A percentile compares a stretch with the other conserved stretches of the same genome.
phyloP scores from a whole-genome alignment of 1,140 invertebrate genomes.

The Drosophila lini region DNA sequence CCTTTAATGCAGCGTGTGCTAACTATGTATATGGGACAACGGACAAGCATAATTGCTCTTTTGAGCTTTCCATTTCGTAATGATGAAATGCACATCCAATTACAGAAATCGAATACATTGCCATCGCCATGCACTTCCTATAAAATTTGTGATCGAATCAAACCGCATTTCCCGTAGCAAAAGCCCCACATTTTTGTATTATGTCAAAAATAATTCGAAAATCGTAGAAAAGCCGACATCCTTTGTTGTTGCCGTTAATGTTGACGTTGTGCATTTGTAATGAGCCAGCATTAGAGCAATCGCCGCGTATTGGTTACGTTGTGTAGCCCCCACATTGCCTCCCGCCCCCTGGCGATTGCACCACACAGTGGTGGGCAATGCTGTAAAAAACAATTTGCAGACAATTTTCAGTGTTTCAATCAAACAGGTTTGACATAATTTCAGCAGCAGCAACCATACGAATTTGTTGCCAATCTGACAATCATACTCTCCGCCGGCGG shows the following conservation, averaged over 20 bases:
- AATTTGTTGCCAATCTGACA: conserved; percentile 47
- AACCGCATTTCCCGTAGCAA: conserved; percentile 12
- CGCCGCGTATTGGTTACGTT: conserved; percentile 34
- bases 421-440: conserved; percentile 78
- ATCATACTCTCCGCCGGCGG: conserved; percentile 10
- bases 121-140: conserved; percentile 4
- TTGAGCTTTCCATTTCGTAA: conserved; percentile 20
- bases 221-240: conserved; percentile 36
- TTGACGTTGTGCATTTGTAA: conserved; percentile 52
- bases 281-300: conserved; percentile 54
- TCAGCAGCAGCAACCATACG: conserved; percentile 27
- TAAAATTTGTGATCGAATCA: conserved; percentile 15
- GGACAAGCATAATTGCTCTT: background rate
- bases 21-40: background rate
- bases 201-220: conserved; percentile 45
- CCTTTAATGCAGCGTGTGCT: background rate
- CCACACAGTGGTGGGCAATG: conserved; percentile 30
- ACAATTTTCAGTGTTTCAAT: conserved; percentile 50
- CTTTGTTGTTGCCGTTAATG: conserved; percentile 50
- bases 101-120: conserved; percentile 19
- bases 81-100: conserved; percentile 12
- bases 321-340: background rate
- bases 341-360: conserved; percentile 32
- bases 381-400: conserved; percentile 56
- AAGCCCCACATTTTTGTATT: conserved; percentile 30